A percentile compares a stretch with the other conserved stretches of the same genome.
These are phyloP conservation scores for Microcebus ravelobensis DNA, from an alignment of 2,113 vertebrate genomes.

Conservation along the genomic window DNA sequence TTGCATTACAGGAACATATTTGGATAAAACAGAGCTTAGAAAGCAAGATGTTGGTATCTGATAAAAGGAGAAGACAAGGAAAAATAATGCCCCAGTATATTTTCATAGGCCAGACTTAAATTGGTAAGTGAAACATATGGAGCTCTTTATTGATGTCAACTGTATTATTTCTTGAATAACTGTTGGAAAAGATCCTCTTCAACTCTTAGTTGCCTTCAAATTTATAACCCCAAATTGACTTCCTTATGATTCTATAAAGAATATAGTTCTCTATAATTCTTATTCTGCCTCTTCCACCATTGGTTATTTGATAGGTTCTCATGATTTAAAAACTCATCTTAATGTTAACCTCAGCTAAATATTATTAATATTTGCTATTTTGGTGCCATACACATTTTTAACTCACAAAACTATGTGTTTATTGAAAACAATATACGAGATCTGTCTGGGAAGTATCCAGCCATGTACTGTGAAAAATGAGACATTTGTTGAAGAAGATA, in stretches of 20 bases:
- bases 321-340: neutral
- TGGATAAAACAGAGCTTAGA: neutral
- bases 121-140: neutral
- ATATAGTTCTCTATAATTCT: neutral
- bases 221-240: neutral
- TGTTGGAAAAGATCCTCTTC: neutral
- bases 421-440: neutral
- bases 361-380: neutral
- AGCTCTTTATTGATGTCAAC: neutral
- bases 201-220: neutral
- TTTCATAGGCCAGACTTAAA: conserved; percentile 28
- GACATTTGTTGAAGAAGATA: no score
- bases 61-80: neutral
- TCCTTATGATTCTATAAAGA: neutral
- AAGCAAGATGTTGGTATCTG: neutral
- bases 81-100: neutral
- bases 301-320: neutral
- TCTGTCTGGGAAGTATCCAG: no score
- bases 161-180: neutral
- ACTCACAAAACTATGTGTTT: neutral
- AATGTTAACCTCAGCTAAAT: neutral
- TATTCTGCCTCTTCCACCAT: neutral
- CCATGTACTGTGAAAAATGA: no score
- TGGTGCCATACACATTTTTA: neutral
- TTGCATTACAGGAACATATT: neutral